These are phyloP conservation scores for Geotrupes spiniger DNA, from an alignment of 2,888 invertebrate species.

Conservation along the genomic window DNA sequence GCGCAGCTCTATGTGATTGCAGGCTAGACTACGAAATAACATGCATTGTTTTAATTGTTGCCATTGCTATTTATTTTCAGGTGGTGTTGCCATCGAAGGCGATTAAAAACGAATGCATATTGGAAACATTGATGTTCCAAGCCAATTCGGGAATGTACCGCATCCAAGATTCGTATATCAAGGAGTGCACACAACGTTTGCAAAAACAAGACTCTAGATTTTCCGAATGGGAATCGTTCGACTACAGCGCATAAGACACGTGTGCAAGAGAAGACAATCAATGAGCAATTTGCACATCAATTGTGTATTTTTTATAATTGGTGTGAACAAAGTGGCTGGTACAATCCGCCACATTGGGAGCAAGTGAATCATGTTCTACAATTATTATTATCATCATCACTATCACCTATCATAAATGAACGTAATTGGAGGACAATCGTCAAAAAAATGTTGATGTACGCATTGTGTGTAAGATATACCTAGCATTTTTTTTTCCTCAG, in stretches of 20 bases:
- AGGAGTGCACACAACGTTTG: slow-evolving; percentile 81
- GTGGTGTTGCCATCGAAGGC: slow-evolving; percentile 89
- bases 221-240: slow-evolving; percentile 79
- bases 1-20: no score
- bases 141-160: slow-evolving; percentile 91
- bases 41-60: no score
- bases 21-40: no score
- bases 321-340: slow-evolving; percentile 25
- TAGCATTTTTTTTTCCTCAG: slow-evolving; percentile 8
- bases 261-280: slow-evolving; percentile 19
- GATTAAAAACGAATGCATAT: slow-evolving; percentile 86
- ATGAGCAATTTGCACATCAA: slow-evolving; percentile 21
- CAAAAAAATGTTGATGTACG: slow-evolving; percentile 34
- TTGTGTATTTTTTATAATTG: slow-evolving; percentile 26
- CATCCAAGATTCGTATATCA: slow-evolving; percentile 82
- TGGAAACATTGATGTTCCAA: slow-evolving; percentile 91
- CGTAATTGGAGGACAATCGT: slow-evolving; percentile 44
- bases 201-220: slow-evolving; percentile 86
- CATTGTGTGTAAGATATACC: slow-evolving; percentile 37
- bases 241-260: slow-evolving; percentile 53
- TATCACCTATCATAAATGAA: slow-evolving; percentile 25
- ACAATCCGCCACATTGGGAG: slow-evolving; percentile 35
- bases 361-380: slow-evolving; percentile 40
- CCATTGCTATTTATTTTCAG: slow-evolving; percentile 51
- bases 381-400: no score